A percentile compares a stretch with the other conserved stretches of the same genome.
Evolutionary conservation across 2,888 invertebrate species (phyloP).

Genomic region (Stenotaenia linearis): DNA sequence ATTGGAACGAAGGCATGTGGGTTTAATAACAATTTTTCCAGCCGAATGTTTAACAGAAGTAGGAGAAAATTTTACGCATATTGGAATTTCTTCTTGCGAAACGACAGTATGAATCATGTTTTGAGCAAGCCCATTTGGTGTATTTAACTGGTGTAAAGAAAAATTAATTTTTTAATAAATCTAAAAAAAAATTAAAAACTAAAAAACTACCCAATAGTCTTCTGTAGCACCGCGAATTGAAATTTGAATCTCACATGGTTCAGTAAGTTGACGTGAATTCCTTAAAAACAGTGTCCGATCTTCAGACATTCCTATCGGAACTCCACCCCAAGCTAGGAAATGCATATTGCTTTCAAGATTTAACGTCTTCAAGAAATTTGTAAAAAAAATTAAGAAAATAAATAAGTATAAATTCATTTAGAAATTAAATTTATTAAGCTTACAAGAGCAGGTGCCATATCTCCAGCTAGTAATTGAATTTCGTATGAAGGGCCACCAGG

Average conservation of each 20-base stretch:
- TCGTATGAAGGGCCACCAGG: conserved; percentile 10
- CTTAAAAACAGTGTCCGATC: not conserved
- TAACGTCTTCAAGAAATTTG: not conserved
- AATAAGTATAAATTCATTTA: not conserved
- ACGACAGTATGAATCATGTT: not conserved
- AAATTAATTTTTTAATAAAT: not conserved
- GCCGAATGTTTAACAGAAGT: not conserved
- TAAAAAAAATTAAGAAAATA: not conserved
- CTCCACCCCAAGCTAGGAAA: not conserved
- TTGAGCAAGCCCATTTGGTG: not conserved
- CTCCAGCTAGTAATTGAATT: not conserved
- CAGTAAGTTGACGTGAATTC: not conserved
- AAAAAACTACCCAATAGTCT: not conserved
- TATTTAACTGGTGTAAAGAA: not conserved
- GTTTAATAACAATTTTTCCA: not conserved
- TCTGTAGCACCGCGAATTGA: not conserved
- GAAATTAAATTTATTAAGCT: not conserved
- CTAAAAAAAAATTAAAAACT: not conserved
- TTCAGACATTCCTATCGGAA: not conserved
- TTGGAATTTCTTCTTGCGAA: not conserved
- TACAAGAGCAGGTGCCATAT: not conserved
- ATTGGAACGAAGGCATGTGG: not conserved
- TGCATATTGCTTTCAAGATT: not conserved
- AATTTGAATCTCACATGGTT: not conserved
- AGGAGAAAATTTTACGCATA: not conserved